These are phyloP conservation scores for Drosophila murphyi DNA, from an alignment of 1,140 invertebrate genomes.

Conservation along the genomic window DNA sequence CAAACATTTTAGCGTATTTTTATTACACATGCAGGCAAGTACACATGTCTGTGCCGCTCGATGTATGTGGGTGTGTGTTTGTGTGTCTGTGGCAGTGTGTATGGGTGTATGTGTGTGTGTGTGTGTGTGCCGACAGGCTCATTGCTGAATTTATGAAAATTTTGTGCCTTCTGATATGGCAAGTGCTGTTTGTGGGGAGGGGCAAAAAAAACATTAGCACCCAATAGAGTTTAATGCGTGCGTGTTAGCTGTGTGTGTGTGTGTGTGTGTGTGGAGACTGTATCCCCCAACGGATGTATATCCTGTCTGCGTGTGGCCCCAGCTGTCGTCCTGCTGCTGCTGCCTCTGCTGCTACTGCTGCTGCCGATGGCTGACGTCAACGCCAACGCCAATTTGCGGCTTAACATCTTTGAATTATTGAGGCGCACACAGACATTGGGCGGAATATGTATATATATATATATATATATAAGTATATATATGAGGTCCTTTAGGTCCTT, in stretches of 20 bases:
- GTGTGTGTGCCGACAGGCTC: slow-evolving; percentile 66
- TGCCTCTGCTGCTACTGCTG: slow-evolving; percentile 35
- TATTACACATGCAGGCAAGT: slow-evolving; percentile 65
- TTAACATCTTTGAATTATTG: slow-evolving; percentile 82
- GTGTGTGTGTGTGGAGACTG: slow-evolving; percentile 21
- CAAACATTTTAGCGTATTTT: slow-evolving; percentile 83
- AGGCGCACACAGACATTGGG: slow-evolving; percentile 35
- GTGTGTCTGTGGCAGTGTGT: too few species aligned
- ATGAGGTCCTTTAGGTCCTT: slow-evolving; percentile 17
- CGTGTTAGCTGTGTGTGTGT: slow-evolving; percentile 45
- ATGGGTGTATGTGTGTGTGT: slow-evolving; percentile 18
- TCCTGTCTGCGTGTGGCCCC: slow-evolving; percentile 71
- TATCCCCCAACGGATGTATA: slow-evolving; percentile 68
- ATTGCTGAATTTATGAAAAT: slow-evolving; percentile 81
- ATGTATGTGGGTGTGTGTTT: neutral
- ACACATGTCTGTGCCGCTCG: neutral
- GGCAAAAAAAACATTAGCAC: slow-evolving; percentile 73
- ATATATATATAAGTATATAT: neutral
- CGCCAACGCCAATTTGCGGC: slow-evolving; percentile 77
- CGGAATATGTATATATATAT: too few species aligned
- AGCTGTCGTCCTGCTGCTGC: slow-evolving; percentile 50
- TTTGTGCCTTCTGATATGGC: slow-evolving; percentile 53
- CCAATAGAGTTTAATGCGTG: slow-evolving; percentile 80
- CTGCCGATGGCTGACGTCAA: slow-evolving; percentile 31
- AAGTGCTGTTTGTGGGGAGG: slow-evolving; percentile 15